phyloP scores from a whole-genome alignment of 2,113 vertebrate genomes.

The Rhea pennata region DNA sequence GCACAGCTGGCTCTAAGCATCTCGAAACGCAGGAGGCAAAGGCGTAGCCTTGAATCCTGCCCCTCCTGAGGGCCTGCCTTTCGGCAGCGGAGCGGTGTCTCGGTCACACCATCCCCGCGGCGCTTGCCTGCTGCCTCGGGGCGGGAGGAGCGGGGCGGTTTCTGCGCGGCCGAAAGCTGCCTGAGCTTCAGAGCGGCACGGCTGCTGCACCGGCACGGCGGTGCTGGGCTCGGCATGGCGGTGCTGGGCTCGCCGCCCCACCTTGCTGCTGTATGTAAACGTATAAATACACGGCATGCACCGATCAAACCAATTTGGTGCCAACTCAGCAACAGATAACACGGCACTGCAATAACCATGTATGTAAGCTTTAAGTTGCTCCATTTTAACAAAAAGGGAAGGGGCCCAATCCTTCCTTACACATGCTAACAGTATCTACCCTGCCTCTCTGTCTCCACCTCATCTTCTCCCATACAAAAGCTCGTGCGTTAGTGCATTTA shows the following conservation, averaged over 20 bases:
- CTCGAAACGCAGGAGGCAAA: neutral
- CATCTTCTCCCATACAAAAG: neutral
- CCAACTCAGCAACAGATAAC: neutral
- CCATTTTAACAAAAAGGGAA: neutral
- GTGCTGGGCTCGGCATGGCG: neutral
- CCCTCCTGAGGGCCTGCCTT: neutral
- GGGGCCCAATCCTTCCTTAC: neutral
- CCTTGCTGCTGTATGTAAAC: rapidly evolving
- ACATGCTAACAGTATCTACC: neutral
- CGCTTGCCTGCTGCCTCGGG: neutral
- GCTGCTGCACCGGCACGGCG: rapidly evolving
- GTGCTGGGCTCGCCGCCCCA: rapidly evolving
- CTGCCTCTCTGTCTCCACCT: neutral
- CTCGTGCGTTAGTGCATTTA: rapidly evolving
- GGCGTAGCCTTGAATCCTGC: neutral
- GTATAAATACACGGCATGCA: neutral
- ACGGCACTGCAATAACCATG: rapidly evolving
- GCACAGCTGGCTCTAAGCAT: neutral
- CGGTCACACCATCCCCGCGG: rapidly evolving
- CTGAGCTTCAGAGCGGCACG: neutral
- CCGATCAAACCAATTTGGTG: neutral
- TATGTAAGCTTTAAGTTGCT: neutral
- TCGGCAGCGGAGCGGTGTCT: neutral
- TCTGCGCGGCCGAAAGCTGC: rapidly evolving
- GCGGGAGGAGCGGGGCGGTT: rapidly evolving